Evolutionary conservation across 2,797 vertebrate species (phyloP), one percentile per base, ranked within the genome.

Genomic region (Craterocephalus amniculus): DNA sequence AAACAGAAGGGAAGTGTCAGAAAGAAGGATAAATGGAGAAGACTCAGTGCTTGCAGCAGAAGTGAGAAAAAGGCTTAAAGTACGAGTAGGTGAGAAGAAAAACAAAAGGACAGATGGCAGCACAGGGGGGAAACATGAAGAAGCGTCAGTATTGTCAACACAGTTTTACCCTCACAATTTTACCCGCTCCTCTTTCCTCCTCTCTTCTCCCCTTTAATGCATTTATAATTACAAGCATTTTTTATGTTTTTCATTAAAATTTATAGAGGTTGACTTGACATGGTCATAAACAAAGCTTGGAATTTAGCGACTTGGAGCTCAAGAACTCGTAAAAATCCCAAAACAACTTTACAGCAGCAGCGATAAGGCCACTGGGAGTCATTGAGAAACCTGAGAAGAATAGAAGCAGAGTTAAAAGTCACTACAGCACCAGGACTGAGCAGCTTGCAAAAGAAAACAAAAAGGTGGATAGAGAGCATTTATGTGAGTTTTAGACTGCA

Each of bases 291-390:
- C 12, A 10, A 51, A 9, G 6, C 78, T 52, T 63, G 65, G 54
- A 63, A 78, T 80, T 71, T 49, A 68, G 54, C 6, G 32, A 73
- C 63, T 20, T 34, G 10, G 27, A 72, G 52, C 66, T 67, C 77
- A 56, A 66, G 78, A 79, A 80, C 58, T 67, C 73, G 59, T 80
- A 76, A 72, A 77, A 83, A 65, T 55, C 78, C 65, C 68, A 68
- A 60, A 74, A 83, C 74, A 85, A 59, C 73, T 84, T 87, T 75
- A 75, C 45, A 20, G 63, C 70, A 72, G 66, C 56, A 67, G 49
- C 68, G 58, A 79, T 63, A 67, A 60, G 65, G 49, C 81, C 60
- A 36, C 66, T 76, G 76, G 74, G 78, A 87, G 66, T 74, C 61
- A 69, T 82, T 78, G 58, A 58, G 80, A 73, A 80, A 83, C 83